These are phyloP conservation scores for Adelosebastes latens DNA, from an alignment of 2,797 vertebrate genomes.

Conservation along the genomic window DNA sequence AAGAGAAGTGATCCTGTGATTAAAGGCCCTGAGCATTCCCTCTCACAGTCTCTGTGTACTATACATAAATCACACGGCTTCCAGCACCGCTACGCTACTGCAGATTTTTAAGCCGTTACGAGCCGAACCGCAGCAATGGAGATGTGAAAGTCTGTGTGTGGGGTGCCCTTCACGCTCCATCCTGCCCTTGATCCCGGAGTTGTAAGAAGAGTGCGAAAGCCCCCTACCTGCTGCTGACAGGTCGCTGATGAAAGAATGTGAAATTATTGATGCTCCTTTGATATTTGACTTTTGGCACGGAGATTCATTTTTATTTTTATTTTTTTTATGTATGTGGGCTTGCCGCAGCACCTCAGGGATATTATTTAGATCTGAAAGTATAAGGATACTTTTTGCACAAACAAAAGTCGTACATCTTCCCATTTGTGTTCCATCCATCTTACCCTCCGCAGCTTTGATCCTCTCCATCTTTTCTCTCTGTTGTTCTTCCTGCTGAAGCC, in stretches of 20 bases:
- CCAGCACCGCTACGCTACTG: slow-evolving; percentile 18
- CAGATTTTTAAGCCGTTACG: slow-evolving; percentile 20
- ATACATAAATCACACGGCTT: slow-evolving; percentile 65
- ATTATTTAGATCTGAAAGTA: neutral
- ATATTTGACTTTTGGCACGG: slow-evolving; percentile 11
- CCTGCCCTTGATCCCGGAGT: slow-evolving; percentile 6
- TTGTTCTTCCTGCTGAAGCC: slow-evolving; percentile 90
- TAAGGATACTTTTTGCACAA: neutral
- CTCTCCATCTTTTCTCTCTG: slow-evolving; percentile 92
- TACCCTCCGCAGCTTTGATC: slow-evolving; percentile 96
- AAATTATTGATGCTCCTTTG: slow-evolving; percentile 16
- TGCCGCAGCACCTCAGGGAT: neutral
- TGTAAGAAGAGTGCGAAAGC: neutral
- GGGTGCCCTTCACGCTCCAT: slow-evolving; percentile 34
- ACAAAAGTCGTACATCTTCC: neutral
- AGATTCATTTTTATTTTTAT: neutral
- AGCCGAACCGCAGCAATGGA: slow-evolving; percentile 20
- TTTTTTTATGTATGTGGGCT: neutral
- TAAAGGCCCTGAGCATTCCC: slow-evolving; percentile 68
- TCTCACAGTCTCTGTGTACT: slow-evolving; percentile 53
- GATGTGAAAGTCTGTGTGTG: slow-evolving; percentile 26
- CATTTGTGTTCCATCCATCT: neutral
- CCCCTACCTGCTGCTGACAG: slow-evolving; percentile 30
- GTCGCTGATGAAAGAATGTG: slow-evolving; percentile 44
- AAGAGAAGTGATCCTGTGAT: slow-evolving; percentile 72